These are phyloP conservation scores for Leptopilina drosophilae DNA, from an alignment of 2,888 invertebrate genomes.

Conservation along the genomic window DNA sequence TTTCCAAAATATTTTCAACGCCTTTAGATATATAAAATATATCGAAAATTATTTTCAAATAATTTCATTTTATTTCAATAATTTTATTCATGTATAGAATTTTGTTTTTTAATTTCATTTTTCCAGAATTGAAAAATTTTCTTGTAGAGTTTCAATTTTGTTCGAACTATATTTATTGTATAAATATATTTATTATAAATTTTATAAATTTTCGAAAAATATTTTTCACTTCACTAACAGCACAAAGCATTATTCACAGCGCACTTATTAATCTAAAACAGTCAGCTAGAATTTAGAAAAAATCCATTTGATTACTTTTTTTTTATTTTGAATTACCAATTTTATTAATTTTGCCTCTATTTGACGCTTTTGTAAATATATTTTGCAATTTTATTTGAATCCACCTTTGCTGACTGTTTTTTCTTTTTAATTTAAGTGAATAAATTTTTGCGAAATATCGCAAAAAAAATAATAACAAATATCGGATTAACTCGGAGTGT, in stretches of 20 bases:
- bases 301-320: background rate
- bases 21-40: too few relatives aligned
- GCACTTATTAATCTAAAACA: slow-evolving; percentile 24
- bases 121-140: too few relatives aligned
- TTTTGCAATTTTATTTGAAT: slow-evolving; percentile 23
- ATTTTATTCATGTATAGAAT: too few relatives aligned
- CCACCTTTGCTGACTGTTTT: slow-evolving; percentile 44
- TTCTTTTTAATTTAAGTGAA: background rate
- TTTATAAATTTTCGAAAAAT: background rate
- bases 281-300: slow-evolving; percentile 20
- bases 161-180: too few relatives aligned
- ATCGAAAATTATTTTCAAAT: too few relatives aligned
- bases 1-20: background rate
- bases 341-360: slow-evolving; percentile 32
- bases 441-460: background rate
- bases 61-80: too few relatives aligned
- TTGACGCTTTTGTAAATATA: slow-evolving; percentile 35
- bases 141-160: too few relatives aligned
- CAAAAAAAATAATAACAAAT: background rate
- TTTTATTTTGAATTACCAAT: background rate
- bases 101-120: too few relatives aligned
- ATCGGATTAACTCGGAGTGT: background rate
- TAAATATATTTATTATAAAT: too few relatives aligned
- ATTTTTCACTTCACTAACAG: slow-evolving; percentile 31
- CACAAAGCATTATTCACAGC: slow-evolving; percentile 20